phyloP scores from a whole-genome alignment of 2,888 invertebrate species.

The Bellardia bayeri region DNA sequence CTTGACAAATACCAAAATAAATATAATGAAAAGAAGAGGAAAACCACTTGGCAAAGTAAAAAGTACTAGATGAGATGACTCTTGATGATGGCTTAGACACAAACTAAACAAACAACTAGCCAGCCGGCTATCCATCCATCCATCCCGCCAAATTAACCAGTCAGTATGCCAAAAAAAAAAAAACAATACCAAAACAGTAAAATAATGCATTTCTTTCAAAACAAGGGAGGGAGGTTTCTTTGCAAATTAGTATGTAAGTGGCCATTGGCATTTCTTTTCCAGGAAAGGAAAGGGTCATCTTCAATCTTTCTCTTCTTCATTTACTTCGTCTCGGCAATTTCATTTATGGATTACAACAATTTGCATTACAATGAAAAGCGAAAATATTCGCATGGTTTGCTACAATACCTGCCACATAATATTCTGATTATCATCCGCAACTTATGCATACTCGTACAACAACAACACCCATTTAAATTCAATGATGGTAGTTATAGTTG shows the following conservation, averaged over 20 bases:
- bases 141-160: neutral
- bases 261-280: slow-evolving; percentile 70
- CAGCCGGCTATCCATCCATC: neutral
- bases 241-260: slow-evolving; percentile 54
- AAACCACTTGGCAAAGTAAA: slow-evolving; percentile 57
- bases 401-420: slow-evolving; percentile 45
- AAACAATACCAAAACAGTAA: slow-evolving; percentile 11
- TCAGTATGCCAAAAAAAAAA: neutral
- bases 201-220: slow-evolving; percentile 39
- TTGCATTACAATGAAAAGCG: slow-evolving; percentile 69
- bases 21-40: slow-evolving; percentile 65
- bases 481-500: slow-evolving; percentile 14
- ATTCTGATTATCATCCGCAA: slow-evolving; percentile 64
- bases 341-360: slow-evolving; percentile 52
- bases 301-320: slow-evolving; percentile 49
- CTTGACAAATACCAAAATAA: slow-evolving; percentile 71
- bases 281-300: slow-evolving; percentile 70
- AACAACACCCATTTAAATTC: neutral
- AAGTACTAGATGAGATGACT: slow-evolving; percentile 61
- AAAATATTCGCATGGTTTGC: slow-evolving; percentile 39
- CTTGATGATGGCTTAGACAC: slow-evolving; percentile 58
- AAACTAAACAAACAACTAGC: neutral
- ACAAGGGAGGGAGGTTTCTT: slow-evolving; percentile 49
- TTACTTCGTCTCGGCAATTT: slow-evolving; percentile 28
- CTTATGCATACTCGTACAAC: slow-evolving; percentile 13